Evolutionary conservation across 1,140 invertebrate species (phyloP), one percentile per base, ranked within the genome.

Genomic region (Octopus sinensis): DNA sequence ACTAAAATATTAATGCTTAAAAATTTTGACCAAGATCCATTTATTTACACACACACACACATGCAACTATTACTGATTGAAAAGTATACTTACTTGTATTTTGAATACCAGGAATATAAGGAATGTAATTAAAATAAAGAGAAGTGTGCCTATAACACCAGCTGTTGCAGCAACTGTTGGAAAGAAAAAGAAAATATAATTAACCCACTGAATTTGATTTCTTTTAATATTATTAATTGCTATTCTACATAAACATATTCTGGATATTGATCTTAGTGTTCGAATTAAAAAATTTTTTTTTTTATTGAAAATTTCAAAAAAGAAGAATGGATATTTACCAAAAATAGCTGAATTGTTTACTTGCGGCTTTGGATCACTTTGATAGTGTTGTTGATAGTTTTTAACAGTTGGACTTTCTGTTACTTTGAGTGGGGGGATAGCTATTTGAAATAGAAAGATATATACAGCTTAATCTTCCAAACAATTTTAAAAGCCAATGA

Each of bases 131-230:
- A 89, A 79, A 9, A 89, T 84, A 6, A 89, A 83, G 43, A 85
- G 86, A 4, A 89, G 84, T 0, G 86, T 87, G 23, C 88, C 88
- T 75, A 89, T 89, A 5, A 89, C 88, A 54, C 88, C 87, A 10
- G 87, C 87, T 53, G 88, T 86, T 30, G 87, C 88, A 81, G 88
- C 88, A 73, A 73, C 68, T 73, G 68, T 89, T 86, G 78, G 87
- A 88, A 43, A 78, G 43, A 79, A 76, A 84, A 78, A 23, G 68
- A 51, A 53, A 4, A 53, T 30, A 56, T 54, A 43, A 68, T 53
- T 12, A 30, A 51, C 6, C 76, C n/a, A 76, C 54, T 9, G n/a
- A 76, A 13, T 43, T 79, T 51, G 75, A 75, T 71, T 17, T 43
- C 30, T 43, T 43, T 43, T 43, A 43, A 43, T 43, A 43, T 43